These are phyloP conservation scores for Drosophila aff. DNA, from an alignment of 1,140 invertebrate species.

Conservation along the genomic window DNA sequence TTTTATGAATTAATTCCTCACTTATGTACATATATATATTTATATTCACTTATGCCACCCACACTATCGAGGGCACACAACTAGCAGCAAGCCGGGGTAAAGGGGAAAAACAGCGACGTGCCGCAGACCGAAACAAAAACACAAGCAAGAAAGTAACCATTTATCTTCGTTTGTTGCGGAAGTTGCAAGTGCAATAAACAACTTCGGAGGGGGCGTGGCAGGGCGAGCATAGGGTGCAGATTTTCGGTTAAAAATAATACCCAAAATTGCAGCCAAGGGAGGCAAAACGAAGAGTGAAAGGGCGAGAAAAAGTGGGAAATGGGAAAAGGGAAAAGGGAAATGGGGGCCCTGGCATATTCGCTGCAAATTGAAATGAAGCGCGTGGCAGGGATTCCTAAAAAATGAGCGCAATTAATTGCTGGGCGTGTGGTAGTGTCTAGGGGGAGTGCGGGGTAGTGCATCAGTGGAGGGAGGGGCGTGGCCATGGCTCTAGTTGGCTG, in stretches of 20 bases:
- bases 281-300: neutral
- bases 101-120: constrained; percentile 15
- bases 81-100: constrained; percentile 24
- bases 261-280: constrained; percentile 55
- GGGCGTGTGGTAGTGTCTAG: neutral
- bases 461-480: neutral
- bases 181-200: constrained; percentile 78
- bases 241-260: constrained; percentile 57
- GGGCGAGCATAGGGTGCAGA: constrained; percentile 46
- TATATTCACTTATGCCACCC: neutral
- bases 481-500: constrained; percentile 21
- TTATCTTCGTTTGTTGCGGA: constrained; percentile 79
- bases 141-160: constrained; percentile 57
- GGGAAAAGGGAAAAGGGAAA: neutral
- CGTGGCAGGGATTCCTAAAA: constrained; percentile 67
- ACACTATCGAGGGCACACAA: constrained; percentile 8
- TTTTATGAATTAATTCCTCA: constrained; percentile 5
- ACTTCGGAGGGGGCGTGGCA: constrained; percentile 46
- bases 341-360: constrained; percentile 3
- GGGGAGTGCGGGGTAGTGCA: neutral
- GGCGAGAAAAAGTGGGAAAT: neutral
- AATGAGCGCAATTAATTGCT: constrained; percentile 72
- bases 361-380: constrained; percentile 63
- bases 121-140: constrained; percentile 10
- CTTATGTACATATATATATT: neutral